Percentiles rank a stretch among this genome's conserved stretches.
Evolutionary conservation across 1,140 invertebrate genomes (phyloP).

Genomic region (Microplitis mediator): DNA sequence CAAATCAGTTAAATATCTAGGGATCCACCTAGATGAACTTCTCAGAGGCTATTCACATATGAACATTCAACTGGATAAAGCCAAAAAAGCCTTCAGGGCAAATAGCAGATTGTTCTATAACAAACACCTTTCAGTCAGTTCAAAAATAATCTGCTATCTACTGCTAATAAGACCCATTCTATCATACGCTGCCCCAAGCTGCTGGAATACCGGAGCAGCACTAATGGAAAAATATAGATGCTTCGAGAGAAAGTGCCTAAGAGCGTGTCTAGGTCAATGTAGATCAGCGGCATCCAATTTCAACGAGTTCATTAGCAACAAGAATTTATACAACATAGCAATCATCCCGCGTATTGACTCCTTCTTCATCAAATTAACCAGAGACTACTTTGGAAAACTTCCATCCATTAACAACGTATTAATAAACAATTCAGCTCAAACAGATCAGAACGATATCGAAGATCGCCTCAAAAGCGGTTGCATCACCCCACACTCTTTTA

Average conservation of each 20-base stretch:
- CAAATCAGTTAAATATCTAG: slow-evolving; percentile 7
- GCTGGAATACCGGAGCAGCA: slow-evolving; percentile 14
- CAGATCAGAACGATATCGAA: no score
- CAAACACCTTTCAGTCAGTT: slow-evolving; percentile 1
- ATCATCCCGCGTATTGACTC: background rate
- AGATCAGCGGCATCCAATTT: background rate
- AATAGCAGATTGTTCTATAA: slow-evolving; percentile 24
- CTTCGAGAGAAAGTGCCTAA: slow-evolving; percentile 19
- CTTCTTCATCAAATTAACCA: background rate
- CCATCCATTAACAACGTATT: no score
- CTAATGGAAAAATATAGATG: background rate
- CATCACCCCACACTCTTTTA: no score
- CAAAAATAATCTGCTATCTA: slow-evolving; percentile 31
- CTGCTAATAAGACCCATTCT: slow-evolving; percentile 30
- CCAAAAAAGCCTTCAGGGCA: background rate
- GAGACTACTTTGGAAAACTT: no score
- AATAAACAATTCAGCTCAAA: no score
- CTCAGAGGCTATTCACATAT: background rate
- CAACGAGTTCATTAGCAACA: background rate
- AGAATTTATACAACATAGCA: background rate
- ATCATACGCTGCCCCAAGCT: slow-evolving; percentile 15
- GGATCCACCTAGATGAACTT: slow-evolving; percentile 10
- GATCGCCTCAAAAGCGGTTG: no score
- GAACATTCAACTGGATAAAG: slow-evolving; percentile 13
- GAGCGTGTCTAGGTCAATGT: background rate